Evolutionary conservation across 1,140 invertebrate species (phyloP).

Genomic region (Globodera rostochiensis): DNA sequence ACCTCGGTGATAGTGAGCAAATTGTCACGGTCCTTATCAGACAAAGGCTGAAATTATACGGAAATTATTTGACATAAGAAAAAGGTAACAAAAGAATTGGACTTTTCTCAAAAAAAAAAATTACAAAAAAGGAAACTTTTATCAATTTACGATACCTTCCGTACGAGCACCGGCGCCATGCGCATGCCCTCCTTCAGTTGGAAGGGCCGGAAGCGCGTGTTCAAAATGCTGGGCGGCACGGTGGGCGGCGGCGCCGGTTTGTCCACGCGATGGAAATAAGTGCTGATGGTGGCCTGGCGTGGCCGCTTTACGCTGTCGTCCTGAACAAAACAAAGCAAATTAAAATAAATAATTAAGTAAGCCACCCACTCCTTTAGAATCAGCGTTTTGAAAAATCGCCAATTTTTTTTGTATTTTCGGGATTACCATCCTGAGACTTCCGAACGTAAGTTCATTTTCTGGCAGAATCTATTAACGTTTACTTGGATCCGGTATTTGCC

Average conservation of each 20-base stretch:
- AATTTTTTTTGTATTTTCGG: not conserved
- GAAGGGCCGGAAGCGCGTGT: slow-evolving; percentile 15
- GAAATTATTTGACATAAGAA: no score
- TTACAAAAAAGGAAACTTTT: no score
- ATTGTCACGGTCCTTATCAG: slow-evolving; percentile 3
- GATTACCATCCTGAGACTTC: no score
- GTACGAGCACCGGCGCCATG: slow-evolving; percentile 13
- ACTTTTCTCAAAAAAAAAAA: no score
- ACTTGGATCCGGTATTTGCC: no score
- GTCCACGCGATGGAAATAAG: slow-evolving; percentile 7
- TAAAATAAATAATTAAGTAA: no score
- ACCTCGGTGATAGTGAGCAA: slow-evolving; percentile 4
- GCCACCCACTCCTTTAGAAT: no score
- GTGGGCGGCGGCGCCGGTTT: slow-evolving; percentile 28
- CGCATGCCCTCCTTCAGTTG: slow-evolving; percentile 24
- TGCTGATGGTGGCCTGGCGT: slow-evolving; percentile 14
- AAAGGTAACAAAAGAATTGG: not conserved
- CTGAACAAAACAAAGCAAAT: not conserved
- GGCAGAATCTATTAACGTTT: not conserved
- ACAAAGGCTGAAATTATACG: slow-evolving; percentile 11
- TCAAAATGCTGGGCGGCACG: slow-evolving; percentile 11
- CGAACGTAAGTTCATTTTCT: not conserved
- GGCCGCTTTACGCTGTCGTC: not conserved
- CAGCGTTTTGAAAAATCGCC: no score
- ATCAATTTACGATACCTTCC: not conserved